Percentiles rank a stretch among this genome's conserved stretches.
Evolutionary conservation across 1,140 invertebrate species (phyloP).

Genomic region (Carcinoscorpius rotundicauda): DNA sequence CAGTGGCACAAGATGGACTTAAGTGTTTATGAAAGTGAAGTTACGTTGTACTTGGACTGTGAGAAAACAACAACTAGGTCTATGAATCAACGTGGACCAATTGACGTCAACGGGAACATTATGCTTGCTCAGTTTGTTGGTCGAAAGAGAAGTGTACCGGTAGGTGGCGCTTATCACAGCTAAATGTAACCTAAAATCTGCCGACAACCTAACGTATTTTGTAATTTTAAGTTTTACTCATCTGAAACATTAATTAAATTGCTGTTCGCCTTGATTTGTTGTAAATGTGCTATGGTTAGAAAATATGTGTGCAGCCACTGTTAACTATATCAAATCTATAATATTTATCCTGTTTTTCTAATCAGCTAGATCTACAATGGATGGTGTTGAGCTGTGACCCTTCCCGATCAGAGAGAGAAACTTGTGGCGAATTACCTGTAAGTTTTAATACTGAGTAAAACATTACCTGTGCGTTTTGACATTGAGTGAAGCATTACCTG

Average conservation of each 20-base stretch:
- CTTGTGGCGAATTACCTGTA: slow-evolving; percentile 52
- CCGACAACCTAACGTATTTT: too few species aligned
- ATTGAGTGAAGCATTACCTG: too few species aligned
- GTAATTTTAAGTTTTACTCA: too few species aligned
- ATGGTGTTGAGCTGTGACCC: slow-evolving; percentile 65
- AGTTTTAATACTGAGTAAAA: slow-evolving; percentile 6
- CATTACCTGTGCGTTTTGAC: too few species aligned
- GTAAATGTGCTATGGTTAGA: too few species aligned
- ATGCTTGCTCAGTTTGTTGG: slow-evolving; percentile 46
- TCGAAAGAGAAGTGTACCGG: slow-evolving; percentile 46
- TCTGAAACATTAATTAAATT: too few species aligned
- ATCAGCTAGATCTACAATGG: slow-evolving; percentile 64
- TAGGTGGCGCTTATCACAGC: slow-evolving; percentile 32
- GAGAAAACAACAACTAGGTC: slow-evolving; percentile 33
- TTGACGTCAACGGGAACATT: slow-evolving; percentile 53
- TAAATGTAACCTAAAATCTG: too few species aligned
- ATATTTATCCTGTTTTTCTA: slow-evolving; percentile 21
- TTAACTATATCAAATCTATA: too few species aligned
- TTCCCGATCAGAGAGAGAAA: slow-evolving; percentile 50
- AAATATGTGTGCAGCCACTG: too few species aligned
- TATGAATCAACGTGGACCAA: slow-evolving; percentile 42
- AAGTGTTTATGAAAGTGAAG: slow-evolving; percentile 49
- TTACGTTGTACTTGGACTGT: slow-evolving; percentile 59
- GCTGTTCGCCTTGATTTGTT: too few species aligned
- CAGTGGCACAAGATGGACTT: slow-evolving; percentile 72